A percentile compares a stretch with the other conserved stretches of the same genome.
Conservation (phyloP, 1,140 invertebrate genomes). For the Phthorimaea operculella region DNA sequence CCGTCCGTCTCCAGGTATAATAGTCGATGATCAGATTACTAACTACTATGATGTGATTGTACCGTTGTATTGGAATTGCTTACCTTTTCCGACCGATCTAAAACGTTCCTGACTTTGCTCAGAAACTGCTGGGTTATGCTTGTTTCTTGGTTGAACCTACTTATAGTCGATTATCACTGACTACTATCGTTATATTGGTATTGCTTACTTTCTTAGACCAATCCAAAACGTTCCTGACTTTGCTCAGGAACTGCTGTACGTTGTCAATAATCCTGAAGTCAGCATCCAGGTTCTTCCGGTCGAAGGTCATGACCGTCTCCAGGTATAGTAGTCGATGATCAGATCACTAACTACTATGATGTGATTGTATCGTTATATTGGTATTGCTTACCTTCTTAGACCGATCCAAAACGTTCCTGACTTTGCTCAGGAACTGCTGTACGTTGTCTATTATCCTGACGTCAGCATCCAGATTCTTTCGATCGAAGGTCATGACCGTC, state of each 20-base stretch:
- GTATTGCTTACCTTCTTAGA: no score
- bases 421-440: constrained; percentile 25
- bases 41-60: no score
- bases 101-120: constrained; percentile 22
- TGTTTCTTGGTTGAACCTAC: no score
- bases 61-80: no score
- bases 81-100: no score
- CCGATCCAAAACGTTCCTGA: constrained; percentile 20
- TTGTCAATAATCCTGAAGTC: constrained; percentile 30
- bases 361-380: no score
- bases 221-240: constrained; percentile 23
- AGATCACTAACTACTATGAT: no score
- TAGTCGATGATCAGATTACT: no score
- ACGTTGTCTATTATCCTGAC: constrained; percentile 31
- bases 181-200: no score
- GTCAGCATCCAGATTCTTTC: constrained; percentile 18
- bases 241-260: constrained; percentile 26
- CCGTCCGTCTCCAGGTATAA: constrained; percentile 38
- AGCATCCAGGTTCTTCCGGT: constrained; percentile 18
- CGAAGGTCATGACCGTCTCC: constrained; percentile 41
- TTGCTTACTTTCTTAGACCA: background rate
- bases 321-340: no score
- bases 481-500: constrained; percentile 38
- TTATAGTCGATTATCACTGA: no score
- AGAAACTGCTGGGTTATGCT: constrained; percentile 32